A percentile compares a stretch with the other conserved stretches of the same genome.
Conservation (phyloP, 2,797 vertebrate species). For the Thamnophis elegans region DNA sequence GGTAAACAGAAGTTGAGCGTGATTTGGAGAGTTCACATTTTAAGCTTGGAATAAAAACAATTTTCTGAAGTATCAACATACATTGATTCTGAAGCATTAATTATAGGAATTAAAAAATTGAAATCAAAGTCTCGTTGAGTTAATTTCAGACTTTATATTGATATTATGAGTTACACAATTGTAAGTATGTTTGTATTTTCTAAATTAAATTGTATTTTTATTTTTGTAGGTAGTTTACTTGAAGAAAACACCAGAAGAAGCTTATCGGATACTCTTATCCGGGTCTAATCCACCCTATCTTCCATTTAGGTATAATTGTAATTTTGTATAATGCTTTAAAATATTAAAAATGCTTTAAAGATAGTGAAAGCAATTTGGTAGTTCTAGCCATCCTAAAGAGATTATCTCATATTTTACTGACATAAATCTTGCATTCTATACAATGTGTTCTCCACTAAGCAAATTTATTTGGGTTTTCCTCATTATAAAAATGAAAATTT, state of each 20-base stretch:
- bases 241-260: constrained; percentile 95
- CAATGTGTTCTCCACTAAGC: background rate
- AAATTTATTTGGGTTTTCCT: background rate
- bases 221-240: constrained; percentile 87
- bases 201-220: constrained; percentile 3
- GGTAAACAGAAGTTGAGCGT: background rate
- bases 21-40: background rate
- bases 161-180: background rate
- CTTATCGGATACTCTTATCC: constrained; percentile 85
- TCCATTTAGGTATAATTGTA: constrained; percentile 86
- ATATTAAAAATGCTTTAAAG: background rate
- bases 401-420: background rate
- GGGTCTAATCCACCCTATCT: constrained; percentile 90
- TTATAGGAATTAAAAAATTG: background rate
- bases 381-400: background rate
- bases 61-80: background rate
- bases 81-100: background rate
- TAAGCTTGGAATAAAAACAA: background rate
- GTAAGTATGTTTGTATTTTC: background rate
- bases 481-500: background rate
- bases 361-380: background rate
- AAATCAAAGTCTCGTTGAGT: background rate
- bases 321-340: background rate
- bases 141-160: background rate
- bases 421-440: background rate